Conservation (phyloP, 2,113 vertebrate species). For the Podarcis cretensis region DNA sequence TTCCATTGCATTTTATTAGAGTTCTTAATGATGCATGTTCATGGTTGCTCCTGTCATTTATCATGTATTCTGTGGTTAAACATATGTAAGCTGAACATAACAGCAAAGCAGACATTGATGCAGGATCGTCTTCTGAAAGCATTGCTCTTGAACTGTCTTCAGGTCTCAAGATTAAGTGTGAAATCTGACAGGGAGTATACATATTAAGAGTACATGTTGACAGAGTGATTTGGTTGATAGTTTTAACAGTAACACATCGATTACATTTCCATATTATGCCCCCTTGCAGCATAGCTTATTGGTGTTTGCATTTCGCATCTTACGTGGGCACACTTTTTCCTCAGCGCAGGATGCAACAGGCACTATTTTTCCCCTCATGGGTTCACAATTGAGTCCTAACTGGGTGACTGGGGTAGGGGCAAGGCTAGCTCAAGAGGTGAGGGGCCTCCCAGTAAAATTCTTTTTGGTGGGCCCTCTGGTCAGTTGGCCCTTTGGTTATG, state of each 20-base stretch:
- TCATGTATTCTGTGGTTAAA: conserved; percentile 65
- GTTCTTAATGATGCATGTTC: conserved; percentile 68
- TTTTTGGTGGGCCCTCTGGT: background rate
- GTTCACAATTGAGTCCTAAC: background rate
- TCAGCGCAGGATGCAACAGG: background rate
- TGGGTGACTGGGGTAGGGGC: too few species aligned
- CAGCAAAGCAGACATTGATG: conserved; percentile 69
- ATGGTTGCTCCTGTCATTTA: conserved; percentile 69
- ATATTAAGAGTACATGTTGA: conserved; percentile 73
- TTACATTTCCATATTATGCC: conserved; percentile 57
- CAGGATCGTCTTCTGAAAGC: conserved; percentile 48
- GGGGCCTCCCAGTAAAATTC: background rate
- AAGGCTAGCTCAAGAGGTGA: background rate
- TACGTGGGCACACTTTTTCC: background rate
- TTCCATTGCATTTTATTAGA: conserved; percentile 68
- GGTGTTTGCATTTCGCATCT: background rate
- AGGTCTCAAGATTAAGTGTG: conserved; percentile 65
- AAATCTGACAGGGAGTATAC: conserved; percentile 69
- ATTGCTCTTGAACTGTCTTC: conserved; percentile 67
- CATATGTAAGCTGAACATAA: conserved; percentile 68
- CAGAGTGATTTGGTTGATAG: conserved; percentile 71
- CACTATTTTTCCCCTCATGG: background rate
- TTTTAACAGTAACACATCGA: conserved; percentile 70
- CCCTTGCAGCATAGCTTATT: background rate
- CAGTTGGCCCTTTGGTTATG: background rate